A percentile compares a stretch with the other conserved stretches of the same genome.
Evolutionary conservation across 2,888 invertebrate species (phyloP).

Genomic region (Drosophila ochracea): DNA sequence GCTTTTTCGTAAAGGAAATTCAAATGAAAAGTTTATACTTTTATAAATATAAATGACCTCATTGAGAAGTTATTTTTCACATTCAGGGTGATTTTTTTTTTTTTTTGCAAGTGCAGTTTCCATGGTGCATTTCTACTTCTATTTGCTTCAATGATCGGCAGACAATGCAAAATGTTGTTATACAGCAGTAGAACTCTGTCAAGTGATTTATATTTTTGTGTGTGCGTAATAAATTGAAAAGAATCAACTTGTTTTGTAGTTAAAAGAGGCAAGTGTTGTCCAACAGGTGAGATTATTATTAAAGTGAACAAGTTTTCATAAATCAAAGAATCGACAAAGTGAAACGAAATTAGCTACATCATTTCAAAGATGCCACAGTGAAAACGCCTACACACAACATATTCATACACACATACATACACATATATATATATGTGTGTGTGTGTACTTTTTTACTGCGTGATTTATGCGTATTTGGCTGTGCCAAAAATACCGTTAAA

Average conservation of each 20-base stretch:
- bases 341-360: slow-evolving; percentile 29
- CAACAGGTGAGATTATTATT: slow-evolving; percentile 17
- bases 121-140: too few relatives aligned
- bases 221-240: neutral
- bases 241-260: neutral
- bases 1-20: neutral
- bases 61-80: neutral
- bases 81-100: neutral
- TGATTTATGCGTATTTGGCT: slow-evolving; percentile 74
- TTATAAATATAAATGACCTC: neutral
- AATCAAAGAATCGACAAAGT: slow-evolving; percentile 7
- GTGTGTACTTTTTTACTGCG: slow-evolving; percentile 17
- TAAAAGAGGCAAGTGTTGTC: neutral
- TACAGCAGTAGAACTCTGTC: neutral
- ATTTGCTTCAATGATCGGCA: neutral
- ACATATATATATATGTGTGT: neutral
- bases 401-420: neutral
- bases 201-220: neutral
- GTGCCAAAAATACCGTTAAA: slow-evolving; percentile 70
- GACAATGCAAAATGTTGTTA: slow-evolving; percentile 4
- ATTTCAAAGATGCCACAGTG: slow-evolving; percentile 12
- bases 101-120: neutral
- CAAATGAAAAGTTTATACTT: neutral
- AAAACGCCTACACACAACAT: neutral
- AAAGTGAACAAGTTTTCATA: slow-evolving; percentile 1